Conservation (phyloP, 2,113 vertebrate species). For the Martes martes region DNA sequence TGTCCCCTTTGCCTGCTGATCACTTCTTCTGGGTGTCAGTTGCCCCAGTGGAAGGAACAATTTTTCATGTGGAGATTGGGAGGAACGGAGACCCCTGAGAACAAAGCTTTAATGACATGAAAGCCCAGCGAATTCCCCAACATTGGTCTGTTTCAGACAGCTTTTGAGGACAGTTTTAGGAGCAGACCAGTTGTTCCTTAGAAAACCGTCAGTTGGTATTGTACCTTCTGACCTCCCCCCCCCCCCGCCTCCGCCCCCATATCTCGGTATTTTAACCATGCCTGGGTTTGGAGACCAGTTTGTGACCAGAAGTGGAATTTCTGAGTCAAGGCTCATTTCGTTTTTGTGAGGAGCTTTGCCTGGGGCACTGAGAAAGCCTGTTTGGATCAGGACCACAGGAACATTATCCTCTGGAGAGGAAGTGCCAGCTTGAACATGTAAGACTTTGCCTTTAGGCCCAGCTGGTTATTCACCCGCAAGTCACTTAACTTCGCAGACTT, state of each 20-base stretch:
- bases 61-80: neutral
- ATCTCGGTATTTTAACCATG: neutral
- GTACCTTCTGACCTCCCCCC: neutral
- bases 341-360: neutral
- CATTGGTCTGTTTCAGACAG: neutral
- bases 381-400: neutral
- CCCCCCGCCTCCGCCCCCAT: fast-evolving
- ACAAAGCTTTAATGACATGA: neutral
- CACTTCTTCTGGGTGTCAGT: neutral
- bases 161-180: neutral
- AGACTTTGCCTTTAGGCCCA: neutral
- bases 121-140: neutral
- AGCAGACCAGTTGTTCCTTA: neutral
- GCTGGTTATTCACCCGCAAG: neutral
- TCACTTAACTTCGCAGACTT: neutral
- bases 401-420: neutral
- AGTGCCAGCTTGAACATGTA: neutral
- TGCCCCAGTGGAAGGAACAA: neutral
- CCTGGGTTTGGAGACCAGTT: neutral
- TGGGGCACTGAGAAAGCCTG: neutral
- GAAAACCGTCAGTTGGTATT: neutral
- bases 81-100: neutral
- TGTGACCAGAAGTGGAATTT: neutral
- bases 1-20: neutral
- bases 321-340: neutral